These are phyloP conservation scores for Apis laboriosa DNA, from an alignment of 1,140 invertebrate species.

Conservation along the genomic window DNA sequence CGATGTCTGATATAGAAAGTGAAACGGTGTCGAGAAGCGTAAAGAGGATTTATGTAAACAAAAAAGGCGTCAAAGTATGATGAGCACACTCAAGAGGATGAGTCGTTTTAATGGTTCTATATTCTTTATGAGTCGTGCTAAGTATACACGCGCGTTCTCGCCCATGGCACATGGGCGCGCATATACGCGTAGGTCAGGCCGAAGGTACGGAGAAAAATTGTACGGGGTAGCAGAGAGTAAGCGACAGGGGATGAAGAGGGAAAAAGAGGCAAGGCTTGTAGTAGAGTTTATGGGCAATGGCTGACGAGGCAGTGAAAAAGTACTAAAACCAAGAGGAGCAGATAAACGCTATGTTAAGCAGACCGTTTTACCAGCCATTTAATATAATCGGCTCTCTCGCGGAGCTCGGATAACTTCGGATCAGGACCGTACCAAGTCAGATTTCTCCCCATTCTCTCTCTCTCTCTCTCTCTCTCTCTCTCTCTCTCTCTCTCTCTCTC, in stretches of 20 bases:
- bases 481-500: background rate
- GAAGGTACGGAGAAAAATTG: slow-evolving; percentile 53
- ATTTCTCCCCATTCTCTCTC: slow-evolving; percentile 36
- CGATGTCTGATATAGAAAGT: background rate
- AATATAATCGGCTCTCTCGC: slow-evolving; percentile 79
- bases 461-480: slow-evolving; percentile 2
- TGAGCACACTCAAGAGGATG: slow-evolving; percentile 55
- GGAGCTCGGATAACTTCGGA: slow-evolving; percentile 67
- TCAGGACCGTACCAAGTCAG: slow-evolving; percentile 54
- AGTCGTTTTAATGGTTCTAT: slow-evolving; percentile 62
- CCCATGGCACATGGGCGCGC: slow-evolving; percentile 16
- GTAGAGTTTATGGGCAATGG: slow-evolving; percentile 79
- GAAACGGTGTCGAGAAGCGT: slow-evolving; percentile 7
- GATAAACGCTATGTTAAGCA: slow-evolving; percentile 81
- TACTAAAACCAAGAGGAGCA: slow-evolving; percentile 80
- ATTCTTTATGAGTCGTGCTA: slow-evolving; percentile 56
- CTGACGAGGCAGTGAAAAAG: slow-evolving; percentile 81
- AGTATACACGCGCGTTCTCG: slow-evolving; percentile 32
- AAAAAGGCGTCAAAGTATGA: slow-evolving; percentile 59
- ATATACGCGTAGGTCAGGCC: slow-evolving; percentile 36
- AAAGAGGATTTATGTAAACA: slow-evolving; percentile 51
- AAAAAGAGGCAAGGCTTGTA: slow-evolving; percentile 50
- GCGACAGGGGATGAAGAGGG: slow-evolving; percentile 50
- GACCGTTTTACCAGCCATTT: slow-evolving; percentile 80
- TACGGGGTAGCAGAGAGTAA: slow-evolving; percentile 37